Evolutionary conservation across 2,113 vertebrate species (phyloP).

Genomic region (Sander vitreus): DNA sequence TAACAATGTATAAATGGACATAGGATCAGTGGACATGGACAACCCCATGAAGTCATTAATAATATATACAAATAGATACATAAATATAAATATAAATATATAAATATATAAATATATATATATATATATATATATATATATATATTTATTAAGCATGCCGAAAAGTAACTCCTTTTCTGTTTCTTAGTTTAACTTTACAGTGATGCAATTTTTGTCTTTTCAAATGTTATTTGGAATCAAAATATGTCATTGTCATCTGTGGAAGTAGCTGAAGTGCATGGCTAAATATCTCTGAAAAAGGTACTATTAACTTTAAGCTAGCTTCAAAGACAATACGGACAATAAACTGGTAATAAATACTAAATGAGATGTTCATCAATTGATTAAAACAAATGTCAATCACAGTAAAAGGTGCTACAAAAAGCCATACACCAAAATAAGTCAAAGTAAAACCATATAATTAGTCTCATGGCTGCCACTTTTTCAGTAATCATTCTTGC

Average conservation of each 20-base stretch:
- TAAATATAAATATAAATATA: too few relatives aligned
- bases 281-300: neutral
- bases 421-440: conserved; percentile 38
- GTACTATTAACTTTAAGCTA: neutral
- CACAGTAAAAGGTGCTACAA: conserved; percentile 17
- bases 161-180: neutral
- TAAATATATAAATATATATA: too few relatives aligned
- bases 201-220: neutral
- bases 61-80: too few relatives aligned
- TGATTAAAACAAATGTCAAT: conserved; percentile 38
- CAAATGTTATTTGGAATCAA: neutral
- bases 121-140: too few relatives aligned
- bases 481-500: conserved; percentile 55
- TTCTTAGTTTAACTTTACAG: neutral
- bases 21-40: conserved; percentile 3
- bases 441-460: conserved; percentile 52
- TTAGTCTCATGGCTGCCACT: conserved; percentile 63
- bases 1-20: conserved; percentile 19
- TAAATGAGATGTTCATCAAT: conserved; percentile 13
- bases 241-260: neutral
- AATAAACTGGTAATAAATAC: conserved; percentile 9
- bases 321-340: neutral
- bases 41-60: neutral
- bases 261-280: neutral
- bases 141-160: too few relatives aligned